These are phyloP conservation scores for Eilema caniola DNA, from an alignment of 2,888 invertebrate species.

Conservation along the genomic window DNA sequence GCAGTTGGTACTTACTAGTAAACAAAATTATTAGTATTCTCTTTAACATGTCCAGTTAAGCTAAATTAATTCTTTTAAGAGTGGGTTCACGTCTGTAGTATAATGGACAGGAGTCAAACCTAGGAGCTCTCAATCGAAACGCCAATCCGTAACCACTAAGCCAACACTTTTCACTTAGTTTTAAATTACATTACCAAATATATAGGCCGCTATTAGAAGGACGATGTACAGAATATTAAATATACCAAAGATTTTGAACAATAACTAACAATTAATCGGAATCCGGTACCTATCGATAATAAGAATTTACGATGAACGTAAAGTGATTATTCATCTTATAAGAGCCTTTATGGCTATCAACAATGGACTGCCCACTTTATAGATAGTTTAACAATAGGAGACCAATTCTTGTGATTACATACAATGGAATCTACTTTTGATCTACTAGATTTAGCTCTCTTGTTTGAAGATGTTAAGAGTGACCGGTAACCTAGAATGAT, in stretches of 20 bases:
- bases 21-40: too few relatives aligned
- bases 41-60: too few relatives aligned
- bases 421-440: background rate
- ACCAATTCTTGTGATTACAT: background rate
- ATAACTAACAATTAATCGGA: background rate
- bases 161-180: too few relatives aligned
- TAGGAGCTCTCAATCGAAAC: too few relatives aligned
- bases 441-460: background rate
- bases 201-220: too few relatives aligned
- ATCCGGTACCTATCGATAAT: background rate
- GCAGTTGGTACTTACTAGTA: too few relatives aligned
- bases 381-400: background rate
- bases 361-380: background rate
- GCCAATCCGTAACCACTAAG: too few relatives aligned
- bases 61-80: too few relatives aligned
- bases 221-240: background rate
- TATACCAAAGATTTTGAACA: background rate
- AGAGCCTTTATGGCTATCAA: background rate
- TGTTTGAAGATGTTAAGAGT: background rate
- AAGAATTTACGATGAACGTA: background rate
- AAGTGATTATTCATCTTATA: background rate
- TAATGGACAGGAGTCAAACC: too few relatives aligned
- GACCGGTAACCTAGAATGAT: too few relatives aligned
- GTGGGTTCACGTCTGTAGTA: too few relatives aligned
- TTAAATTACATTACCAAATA: too few relatives aligned